Percentiles rank a stretch among this genome's conserved stretches.
Conservation (phyloP, 2,888 invertebrate species). For the Agonopterix alstromeriana region DNA sequence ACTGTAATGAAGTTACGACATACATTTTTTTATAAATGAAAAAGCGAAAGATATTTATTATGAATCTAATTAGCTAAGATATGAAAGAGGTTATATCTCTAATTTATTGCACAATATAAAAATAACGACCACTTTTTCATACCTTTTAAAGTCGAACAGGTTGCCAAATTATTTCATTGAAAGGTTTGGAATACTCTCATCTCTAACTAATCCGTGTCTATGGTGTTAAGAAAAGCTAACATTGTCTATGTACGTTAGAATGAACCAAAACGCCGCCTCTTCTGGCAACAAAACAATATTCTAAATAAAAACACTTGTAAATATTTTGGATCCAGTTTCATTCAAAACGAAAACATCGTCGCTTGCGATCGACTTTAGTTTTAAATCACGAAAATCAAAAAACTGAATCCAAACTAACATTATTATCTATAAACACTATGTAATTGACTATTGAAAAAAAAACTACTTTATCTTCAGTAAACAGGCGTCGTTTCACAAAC, state of each 20-base stretch:
- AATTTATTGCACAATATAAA: constrained; percentile 71
- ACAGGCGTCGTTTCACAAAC: constrained; percentile 22
- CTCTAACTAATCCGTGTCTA: constrained; percentile 32
- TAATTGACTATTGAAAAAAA: constrained; percentile 44
- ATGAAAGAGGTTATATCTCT: constrained; percentile 59
- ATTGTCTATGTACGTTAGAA: constrained; percentile 31
- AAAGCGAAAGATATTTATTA: constrained; percentile 55
- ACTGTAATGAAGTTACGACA: constrained; percentile 15
- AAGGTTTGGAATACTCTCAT: not conserved
- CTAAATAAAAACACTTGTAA: constrained; percentile 32
- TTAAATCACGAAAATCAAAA: constrained; percentile 6
- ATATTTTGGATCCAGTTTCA: constrained; percentile 29
- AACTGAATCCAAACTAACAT: constrained; percentile 35
- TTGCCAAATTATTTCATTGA: constrained; percentile 14
- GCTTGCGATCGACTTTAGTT: constrained; percentile 4
- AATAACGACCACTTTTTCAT: constrained; percentile 37
- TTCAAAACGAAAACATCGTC: constrained; percentile 9
- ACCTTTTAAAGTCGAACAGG: constrained; percentile 17
- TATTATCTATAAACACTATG: constrained; percentile 43
- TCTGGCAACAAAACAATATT: constrained; percentile 32
- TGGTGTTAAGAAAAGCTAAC: constrained; percentile 30
- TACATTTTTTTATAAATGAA: constrained; percentile 32
- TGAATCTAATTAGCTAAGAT: constrained; percentile 71
- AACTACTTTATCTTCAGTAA: constrained; percentile 16
- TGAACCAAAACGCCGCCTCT: constrained; percentile 40